Percentiles rank a stretch among this genome's conserved stretches.
Evolutionary conservation across 2,888 invertebrate genomes (phyloP).

Genomic region (Zaprionus lineosus): DNA sequence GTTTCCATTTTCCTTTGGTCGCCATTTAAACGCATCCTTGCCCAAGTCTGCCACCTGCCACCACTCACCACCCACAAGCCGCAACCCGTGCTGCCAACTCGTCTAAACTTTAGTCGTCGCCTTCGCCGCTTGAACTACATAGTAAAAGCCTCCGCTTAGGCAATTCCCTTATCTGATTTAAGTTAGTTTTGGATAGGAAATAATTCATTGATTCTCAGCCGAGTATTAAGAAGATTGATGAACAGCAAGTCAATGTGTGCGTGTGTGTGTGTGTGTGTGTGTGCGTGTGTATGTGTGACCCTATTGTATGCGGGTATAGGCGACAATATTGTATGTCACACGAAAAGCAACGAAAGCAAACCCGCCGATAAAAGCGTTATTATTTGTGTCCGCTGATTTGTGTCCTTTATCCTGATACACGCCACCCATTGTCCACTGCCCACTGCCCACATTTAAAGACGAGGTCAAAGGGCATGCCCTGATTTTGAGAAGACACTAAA

Average conservation of each 20-base stretch:
- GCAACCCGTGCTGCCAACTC: background rate
- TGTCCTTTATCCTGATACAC: too few species aligned
- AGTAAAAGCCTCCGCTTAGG: background rate
- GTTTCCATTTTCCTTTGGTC: too few species aligned
- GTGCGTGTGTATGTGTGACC: background rate
- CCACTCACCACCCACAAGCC: too few species aligned
- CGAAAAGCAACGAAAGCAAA: constrained; percentile 1
- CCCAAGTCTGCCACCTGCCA: too few species aligned
- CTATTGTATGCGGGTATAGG: background rate
- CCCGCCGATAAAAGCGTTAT: constrained; percentile 16
- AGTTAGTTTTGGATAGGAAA: background rate
- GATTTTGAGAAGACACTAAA: background rate
- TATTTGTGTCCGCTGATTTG: constrained; percentile 40
- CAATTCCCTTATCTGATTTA: background rate
- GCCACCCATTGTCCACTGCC: too few species aligned
- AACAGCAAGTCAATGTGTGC: background rate
- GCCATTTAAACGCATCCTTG: too few species aligned
- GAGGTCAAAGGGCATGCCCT: constrained; percentile 5
- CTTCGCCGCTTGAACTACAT: too few species aligned
- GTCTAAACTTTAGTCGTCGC: too few species aligned
- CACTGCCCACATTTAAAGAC: background rate
- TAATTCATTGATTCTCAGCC: background rate
- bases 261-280: background rate
- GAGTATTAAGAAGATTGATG: background rate
- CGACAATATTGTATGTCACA: constrained; percentile 28